A percentile compares a stretch with the other conserved stretches of the same genome.
phyloP scores from a whole-genome alignment of 2,888 invertebrate species.

The Lydus trimaculatus region DNA sequence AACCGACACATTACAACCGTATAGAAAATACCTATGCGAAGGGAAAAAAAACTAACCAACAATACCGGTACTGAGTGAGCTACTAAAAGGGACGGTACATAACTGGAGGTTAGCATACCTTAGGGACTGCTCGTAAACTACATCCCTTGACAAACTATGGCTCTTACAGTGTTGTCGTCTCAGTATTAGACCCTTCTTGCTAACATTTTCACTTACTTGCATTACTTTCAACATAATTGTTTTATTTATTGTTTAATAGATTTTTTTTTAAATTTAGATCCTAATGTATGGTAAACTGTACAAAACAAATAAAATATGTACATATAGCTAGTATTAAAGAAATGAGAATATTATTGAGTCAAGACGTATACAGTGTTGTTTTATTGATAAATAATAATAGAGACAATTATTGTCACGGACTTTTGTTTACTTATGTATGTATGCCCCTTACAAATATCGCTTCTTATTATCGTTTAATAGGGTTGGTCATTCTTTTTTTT shows the following conservation, averaged over 20 bases:
- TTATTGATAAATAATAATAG: constrained; percentile 51
- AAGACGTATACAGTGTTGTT: constrained; percentile 42
- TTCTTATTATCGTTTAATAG: constrained; percentile 21
- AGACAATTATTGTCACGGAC: constrained; percentile 53
- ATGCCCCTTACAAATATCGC: constrained; percentile 49
- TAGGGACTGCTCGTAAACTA: constrained; percentile 61
- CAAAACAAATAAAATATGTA: neutral
- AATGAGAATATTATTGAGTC: neutral
- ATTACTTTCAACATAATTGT: neutral
- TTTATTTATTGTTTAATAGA: too few relatives aligned
- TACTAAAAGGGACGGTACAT: constrained; percentile 61
- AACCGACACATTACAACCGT: neutral
- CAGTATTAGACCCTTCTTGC: neutral
- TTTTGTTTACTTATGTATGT: constrained; percentile 52
- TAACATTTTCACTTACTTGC: constrained; percentile 1
- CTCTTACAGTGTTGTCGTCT: constrained; percentile 21
- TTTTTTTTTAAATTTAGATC: neutral
- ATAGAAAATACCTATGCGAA: neutral
- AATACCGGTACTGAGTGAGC: constrained; percentile 38
- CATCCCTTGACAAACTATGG: constrained; percentile 58
- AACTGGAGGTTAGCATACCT: constrained; percentile 61
- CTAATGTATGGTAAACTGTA: neutral
- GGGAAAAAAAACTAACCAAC: neutral
- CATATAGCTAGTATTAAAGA: neutral
- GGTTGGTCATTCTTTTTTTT: neutral